phyloP scores from a whole-genome alignment of 2,113 vertebrate species.

The Psilopsiagon aurifrons region DNA sequence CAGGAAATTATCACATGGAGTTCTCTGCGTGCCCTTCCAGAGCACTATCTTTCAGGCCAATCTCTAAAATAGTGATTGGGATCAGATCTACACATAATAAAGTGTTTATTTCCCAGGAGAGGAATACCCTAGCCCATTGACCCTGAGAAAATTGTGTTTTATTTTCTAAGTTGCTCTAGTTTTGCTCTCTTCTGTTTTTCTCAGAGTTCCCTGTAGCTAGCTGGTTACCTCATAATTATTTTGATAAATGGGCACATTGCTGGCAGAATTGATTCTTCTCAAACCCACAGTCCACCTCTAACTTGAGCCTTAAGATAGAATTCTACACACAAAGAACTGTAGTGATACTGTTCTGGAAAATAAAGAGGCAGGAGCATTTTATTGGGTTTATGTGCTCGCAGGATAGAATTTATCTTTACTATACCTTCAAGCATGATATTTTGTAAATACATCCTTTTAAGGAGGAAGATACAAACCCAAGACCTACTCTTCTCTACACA shows the following conservation, averaged over 20 bases:
- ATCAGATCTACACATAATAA: not conserved
- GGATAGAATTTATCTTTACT: not conserved
- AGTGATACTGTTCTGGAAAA: not conserved
- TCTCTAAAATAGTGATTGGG: not conserved
- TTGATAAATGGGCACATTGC: not conserved
- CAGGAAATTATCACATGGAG: slow-evolving; percentile 57
- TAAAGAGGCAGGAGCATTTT: not conserved
- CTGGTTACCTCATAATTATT: not conserved
- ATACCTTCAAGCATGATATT: not conserved
- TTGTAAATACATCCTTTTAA: not conserved
- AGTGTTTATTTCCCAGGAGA: not conserved
- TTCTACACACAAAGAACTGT: not conserved
- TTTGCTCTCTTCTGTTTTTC: not conserved
- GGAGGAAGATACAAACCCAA: not conserved
- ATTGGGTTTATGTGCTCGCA: not conserved
- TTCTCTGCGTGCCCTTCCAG: not conserved
- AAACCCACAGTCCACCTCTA: not conserved
- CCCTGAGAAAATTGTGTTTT: not conserved
- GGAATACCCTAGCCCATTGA: not conserved
- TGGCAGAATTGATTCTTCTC: not conserved
- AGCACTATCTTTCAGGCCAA: not conserved
- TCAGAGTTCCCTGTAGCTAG: not conserved
- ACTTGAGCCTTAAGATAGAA: not conserved
- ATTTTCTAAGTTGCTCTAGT: not conserved
- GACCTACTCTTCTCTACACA: not conserved